These are phyloP conservation scores for Polydrusus pterygomalis DNA, from an alignment of 2,888 invertebrate species.

Conservation along the genomic window DNA sequence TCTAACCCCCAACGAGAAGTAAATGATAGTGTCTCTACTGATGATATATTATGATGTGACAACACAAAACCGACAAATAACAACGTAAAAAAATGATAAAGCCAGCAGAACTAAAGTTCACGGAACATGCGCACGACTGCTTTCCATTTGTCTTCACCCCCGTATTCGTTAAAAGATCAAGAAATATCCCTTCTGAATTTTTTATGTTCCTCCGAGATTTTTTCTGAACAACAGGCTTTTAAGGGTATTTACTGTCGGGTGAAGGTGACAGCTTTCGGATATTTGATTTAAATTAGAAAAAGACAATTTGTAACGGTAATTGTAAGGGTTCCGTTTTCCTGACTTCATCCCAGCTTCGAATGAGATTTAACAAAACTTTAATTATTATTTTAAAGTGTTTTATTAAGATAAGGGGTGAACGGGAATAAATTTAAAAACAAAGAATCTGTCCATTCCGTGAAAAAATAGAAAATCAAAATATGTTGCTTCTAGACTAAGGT, in stretches of 20 bases:
- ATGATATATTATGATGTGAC: no score
- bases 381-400: no score
- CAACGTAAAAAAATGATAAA: background rate
- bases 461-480: no score
- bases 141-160: background rate
- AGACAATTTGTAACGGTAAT: background rate
- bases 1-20: no score
- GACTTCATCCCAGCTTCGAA: no score
- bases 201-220: slow-evolving; percentile 3
- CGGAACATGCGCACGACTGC: background rate
- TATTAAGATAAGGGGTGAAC: background rate
- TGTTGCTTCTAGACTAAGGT: no score
- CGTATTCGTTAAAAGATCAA: slow-evolving; percentile 1
- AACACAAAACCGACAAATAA: background rate
- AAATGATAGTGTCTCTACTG: no score
- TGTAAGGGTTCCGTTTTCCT: background rate
- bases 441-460: no score
- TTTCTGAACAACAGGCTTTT: slow-evolving; percentile 7
- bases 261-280: background rate
- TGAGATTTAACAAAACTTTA: no score
- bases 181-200: slow-evolving; percentile 11
- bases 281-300: slow-evolving; percentile 2
- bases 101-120: background rate
- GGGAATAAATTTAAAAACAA: no score
- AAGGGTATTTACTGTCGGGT: slow-evolving; percentile 1